These are phyloP conservation scores for Metallyticus violacea DNA, from an alignment of 2,888 invertebrate genomes.

Conservation along the genomic window DNA sequence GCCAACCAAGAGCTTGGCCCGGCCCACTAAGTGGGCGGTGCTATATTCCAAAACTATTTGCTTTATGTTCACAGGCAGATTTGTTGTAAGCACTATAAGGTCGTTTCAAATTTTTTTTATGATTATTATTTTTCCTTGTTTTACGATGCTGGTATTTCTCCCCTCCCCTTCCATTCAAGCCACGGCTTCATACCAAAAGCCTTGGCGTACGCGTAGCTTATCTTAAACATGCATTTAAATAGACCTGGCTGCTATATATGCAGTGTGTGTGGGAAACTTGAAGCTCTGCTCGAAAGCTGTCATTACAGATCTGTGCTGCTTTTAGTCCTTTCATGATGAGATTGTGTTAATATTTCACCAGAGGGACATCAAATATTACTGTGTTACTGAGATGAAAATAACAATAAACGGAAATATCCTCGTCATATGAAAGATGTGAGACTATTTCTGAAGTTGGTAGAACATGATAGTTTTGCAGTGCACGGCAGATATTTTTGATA, in stretches of 20 bases:
- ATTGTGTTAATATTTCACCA: neutral
- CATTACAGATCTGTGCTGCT: neutral
- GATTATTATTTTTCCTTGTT: neutral
- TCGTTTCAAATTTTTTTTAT: neutral
- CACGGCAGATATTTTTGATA: too few species aligned
- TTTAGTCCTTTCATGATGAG: neutral
- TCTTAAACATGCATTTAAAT: neutral
- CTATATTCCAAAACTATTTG: slow-evolving; percentile 17
- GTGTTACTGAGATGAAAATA: neutral
- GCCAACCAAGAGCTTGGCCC: slow-evolving; percentile 14
- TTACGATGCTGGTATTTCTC: neutral
- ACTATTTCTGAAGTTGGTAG: too few species aligned
- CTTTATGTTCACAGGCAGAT: neutral
- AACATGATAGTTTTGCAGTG: too few species aligned
- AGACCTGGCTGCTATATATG: neutral
- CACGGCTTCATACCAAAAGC: neutral
- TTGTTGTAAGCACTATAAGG: neutral
- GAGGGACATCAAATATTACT: neutral
- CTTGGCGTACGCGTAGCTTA: neutral
- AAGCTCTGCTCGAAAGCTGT: neutral
- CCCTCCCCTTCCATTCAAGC: neutral
- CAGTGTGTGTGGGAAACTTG: neutral
- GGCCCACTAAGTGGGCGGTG: slow-evolving; percentile 5
- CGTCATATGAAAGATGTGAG: neutral
- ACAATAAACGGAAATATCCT: neutral